Conservation (phyloP, 2,797 vertebrate genomes). For the Pelochelys cantorii region DNA sequence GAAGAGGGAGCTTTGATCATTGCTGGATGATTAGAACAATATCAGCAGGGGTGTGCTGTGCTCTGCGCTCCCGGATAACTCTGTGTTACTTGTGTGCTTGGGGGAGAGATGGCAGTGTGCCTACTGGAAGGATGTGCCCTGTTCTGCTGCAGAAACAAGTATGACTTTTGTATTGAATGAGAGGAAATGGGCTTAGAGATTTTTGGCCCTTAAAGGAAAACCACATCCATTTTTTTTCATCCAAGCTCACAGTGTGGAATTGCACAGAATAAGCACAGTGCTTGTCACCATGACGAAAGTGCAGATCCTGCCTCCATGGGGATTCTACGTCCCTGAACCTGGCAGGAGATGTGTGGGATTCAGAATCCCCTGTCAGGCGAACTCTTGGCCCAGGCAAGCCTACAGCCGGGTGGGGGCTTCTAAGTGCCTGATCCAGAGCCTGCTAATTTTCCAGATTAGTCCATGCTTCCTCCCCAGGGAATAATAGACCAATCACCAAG, state of each 20-base stretch:
- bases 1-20: background rate
- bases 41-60: background rate
- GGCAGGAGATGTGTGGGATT: slow-evolving; percentile 63
- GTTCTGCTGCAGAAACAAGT: slow-evolving; percentile 8
- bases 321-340: slow-evolving; percentile 39
- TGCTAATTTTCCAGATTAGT: slow-evolving; percentile 74
- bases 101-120: background rate
- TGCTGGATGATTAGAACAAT: background rate
- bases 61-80: background rate
- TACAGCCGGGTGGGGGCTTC: slow-evolving; percentile 25
- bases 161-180: slow-evolving; percentile 5
- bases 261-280: background rate
- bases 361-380: slow-evolving; percentile 65
- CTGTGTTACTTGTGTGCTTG: background rate
- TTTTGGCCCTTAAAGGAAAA: background rate
- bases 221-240: slow-evolving; percentile 12
- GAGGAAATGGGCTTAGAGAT: background rate
- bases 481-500: slow-evolving; percentile 60
- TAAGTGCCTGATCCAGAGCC: slow-evolving; percentile 54
- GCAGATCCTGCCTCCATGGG: slow-evolving; percentile 13
- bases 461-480: slow-evolving; percentile 39
- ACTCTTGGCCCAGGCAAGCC: slow-evolving; percentile 14
- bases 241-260: background rate
- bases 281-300: slow-evolving; percentile 49
- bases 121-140: background rate